Percentiles rank a stretch among this genome's conserved stretches.
These are phyloP conservation scores for Carassius gibelio DNA, from an alignment of 2,113 vertebrate genomes.

Conservation along the genomic window DNA sequence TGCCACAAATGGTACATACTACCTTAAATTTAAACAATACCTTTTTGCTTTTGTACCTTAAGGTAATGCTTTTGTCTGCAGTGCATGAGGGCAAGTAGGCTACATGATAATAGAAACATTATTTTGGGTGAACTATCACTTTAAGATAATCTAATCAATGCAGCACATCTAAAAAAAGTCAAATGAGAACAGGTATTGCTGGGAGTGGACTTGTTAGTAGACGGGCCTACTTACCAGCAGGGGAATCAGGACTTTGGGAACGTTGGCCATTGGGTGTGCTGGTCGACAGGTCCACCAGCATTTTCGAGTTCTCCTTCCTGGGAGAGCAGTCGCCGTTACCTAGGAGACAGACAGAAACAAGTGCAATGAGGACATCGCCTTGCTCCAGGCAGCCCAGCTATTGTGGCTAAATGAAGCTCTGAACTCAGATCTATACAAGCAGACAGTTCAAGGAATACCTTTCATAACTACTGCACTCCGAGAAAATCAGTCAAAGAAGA, in stretches of 20 bases:
- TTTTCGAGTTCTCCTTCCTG: constrained; percentile 87
- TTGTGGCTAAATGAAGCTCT: constrained; percentile 28
- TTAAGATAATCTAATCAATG: constrained; percentile 7
- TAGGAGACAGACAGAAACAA: constrained; percentile 76
- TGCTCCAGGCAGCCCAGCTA: constrained; percentile 26
- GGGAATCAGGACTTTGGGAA: constrained; percentile 84
- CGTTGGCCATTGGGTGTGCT: constrained; percentile 90
- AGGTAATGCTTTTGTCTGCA: not conserved
- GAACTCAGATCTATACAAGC: constrained; percentile 21
- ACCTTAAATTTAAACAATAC: not conserved
- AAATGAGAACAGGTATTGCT: not conserved
- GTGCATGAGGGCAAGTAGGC: not conserved
- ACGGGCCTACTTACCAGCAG: constrained; percentile 81
- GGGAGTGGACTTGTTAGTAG: not conserved
- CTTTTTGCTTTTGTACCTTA: not conserved
- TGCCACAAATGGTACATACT: no score
- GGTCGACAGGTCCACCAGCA: constrained; percentile 90
- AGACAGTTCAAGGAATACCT: constrained; percentile 8
- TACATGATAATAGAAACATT: not conserved
- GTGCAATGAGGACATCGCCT: constrained; percentile 44
- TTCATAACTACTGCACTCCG: not conserved
- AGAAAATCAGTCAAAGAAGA: not conserved
- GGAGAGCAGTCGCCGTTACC: constrained; percentile 97
- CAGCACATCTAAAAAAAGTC: not conserved
- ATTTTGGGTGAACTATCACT: not conserved